Conservation (phyloP, 1,140 invertebrate species). For the Notospermus geniculatus region DNA sequence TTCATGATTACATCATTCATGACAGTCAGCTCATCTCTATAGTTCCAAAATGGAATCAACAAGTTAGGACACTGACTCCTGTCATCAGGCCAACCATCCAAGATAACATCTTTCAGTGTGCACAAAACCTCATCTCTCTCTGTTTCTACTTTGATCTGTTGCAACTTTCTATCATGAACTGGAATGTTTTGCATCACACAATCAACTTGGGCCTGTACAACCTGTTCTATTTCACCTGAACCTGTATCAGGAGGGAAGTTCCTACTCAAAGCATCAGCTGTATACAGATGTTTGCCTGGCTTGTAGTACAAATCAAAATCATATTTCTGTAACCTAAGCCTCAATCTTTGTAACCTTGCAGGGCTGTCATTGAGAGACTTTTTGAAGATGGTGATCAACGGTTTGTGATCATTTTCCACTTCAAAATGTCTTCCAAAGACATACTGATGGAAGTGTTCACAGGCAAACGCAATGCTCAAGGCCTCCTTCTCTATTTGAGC, state of each 20-base stretch:
- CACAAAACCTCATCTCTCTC: slow-evolving; percentile 5
- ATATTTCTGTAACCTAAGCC: slow-evolving; percentile 7
- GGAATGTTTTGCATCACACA: neutral
- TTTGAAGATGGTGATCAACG: too few relatives aligned
- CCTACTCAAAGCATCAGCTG: slow-evolving; percentile 4
- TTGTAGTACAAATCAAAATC: slow-evolving; percentile 2
- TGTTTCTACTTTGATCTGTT: neutral
- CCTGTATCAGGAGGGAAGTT: neutral
- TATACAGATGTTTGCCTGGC: neutral
- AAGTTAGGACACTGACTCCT: neutral
- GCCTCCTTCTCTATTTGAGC: too few relatives aligned
- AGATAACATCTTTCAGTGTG: slow-evolving; percentile 9
- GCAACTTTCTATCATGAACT: neutral
- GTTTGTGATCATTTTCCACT: too few relatives aligned
- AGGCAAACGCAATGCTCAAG: too few relatives aligned
- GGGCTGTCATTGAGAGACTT: slow-evolving; percentile 3
- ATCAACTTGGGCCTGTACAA: slow-evolving; percentile 5
- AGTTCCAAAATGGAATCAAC: slow-evolving; percentile 13
- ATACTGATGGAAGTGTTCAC: too few relatives aligned
- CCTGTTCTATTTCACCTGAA: neutral
- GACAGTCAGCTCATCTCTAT: slow-evolving; percentile 20
- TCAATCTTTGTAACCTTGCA: slow-evolving; percentile 6
- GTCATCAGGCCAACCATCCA: slow-evolving; percentile 16
- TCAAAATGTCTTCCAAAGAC: too few relatives aligned
- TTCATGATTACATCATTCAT: slow-evolving; percentile 21